Evolutionary conservation across 2,113 vertebrate genomes (phyloP), one percentile per base, ranked within the genome.

Genomic region (Burhinus bistriatus): DNA sequence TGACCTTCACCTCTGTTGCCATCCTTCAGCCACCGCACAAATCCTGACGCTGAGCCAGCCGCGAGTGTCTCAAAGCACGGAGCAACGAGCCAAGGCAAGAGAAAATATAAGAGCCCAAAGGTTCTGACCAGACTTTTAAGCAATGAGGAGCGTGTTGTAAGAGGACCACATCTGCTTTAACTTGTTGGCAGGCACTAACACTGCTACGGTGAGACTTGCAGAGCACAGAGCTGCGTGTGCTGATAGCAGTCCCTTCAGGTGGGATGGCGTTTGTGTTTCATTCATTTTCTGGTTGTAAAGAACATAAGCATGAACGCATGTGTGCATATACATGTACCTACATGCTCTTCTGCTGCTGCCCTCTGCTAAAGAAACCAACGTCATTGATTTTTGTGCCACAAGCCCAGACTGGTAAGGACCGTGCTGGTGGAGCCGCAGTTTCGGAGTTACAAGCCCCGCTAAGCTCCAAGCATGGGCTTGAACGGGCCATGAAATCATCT

Each of bases 241-340:
- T 54, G 65, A 42, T 19, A 79, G 40, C 44, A 76, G 0, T 30
- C 38, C 69, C 65, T 84, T 42, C 76, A 30, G 36, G 32, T 47
- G 40, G n/a, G 49, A 16, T 51, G 73, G 44, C 19, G 4, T 44
- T 77, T 54, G 22, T 3, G 1, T 83, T 57, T 49, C 57, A 1
- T n/a, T 73, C 36, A 30, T 73, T 87, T 77, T 73, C 8, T 3
- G 68, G 27, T 38, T 83, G 62, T 13, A 25, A 68, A 27, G 75
- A 86, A 14, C 8, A 15, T 0, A 0, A 64, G 30, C 1, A 0
- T 15, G 81, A 42, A 59, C 9, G n/a, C 21, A 1, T 19, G 19
- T 42, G 84, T 65, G 44, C 19, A 13, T 55, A 4, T 38, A 19
- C 45, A 0, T 77, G 80, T 36, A 25, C 27, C 51, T 87, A 66